These are phyloP conservation scores for Phocides pigmalion DNA, from an alignment of 1,140 invertebrate species.

Conservation along the genomic window DNA sequence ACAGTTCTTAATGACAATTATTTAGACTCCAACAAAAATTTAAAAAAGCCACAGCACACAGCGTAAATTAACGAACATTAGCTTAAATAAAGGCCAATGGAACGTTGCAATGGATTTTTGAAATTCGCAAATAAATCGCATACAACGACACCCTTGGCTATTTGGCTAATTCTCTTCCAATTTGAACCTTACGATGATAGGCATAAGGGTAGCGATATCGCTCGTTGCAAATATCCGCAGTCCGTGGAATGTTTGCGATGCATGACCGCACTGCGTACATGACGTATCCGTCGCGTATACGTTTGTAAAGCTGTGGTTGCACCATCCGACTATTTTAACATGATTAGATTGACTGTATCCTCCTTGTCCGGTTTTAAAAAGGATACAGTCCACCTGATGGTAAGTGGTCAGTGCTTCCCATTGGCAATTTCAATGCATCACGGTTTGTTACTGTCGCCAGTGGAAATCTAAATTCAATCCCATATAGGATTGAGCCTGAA, in stretches of 20 bases:
- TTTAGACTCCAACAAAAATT: no score
- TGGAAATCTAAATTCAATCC: no score
- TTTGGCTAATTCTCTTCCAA: background rate
- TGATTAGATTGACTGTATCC: no score
- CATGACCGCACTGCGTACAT: slow-evolving; percentile 34
- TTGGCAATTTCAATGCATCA: no score
- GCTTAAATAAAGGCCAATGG: slow-evolving; percentile 19
- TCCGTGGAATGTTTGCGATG: slow-evolving; percentile 34
- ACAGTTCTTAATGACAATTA: no score
- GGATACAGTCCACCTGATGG: no score
- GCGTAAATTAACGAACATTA: slow-evolving; percentile 20
- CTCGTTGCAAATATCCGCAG: slow-evolving; percentile 21
- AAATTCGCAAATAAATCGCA: slow-evolving; percentile 30
- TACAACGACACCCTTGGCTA: slow-evolving; percentile 27
- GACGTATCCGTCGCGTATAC: slow-evolving; percentile 32
- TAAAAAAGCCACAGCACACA: no score
- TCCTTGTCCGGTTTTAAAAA: no score
- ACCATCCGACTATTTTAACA: background rate
- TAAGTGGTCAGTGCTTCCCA: no score
- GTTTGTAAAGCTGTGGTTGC: slow-evolving; percentile 14
- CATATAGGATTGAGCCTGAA: no score
- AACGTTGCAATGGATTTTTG: slow-evolving; percentile 30
- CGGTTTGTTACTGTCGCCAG: no score
- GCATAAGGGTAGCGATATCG: background rate
- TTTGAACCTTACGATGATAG: background rate